Base-by-base conservation (phyloP, 2,888 invertebrate species). In the Chironomus tentans region DNA sequence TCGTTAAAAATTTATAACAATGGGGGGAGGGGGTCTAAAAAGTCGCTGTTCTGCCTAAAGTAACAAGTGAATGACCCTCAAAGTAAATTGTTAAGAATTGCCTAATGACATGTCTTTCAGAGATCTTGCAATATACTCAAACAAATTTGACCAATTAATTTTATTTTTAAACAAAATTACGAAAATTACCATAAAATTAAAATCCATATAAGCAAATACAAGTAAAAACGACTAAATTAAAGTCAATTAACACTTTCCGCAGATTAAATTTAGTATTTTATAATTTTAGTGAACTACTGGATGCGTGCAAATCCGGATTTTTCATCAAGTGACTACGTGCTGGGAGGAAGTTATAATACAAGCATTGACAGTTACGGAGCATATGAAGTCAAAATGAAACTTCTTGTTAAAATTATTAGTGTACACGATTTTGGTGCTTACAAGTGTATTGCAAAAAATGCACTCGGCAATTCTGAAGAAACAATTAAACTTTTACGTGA, bases 381-480 rank as follows among this genome's bases (percentile, higher is more conserved):
- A 22, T 92, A 91, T 85, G 91, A 91, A 82, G 89, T 92, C 77
- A 88, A 91, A 77, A 90, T 93, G 87, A 89, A 90, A 77, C 85
- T 93, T 76, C 90, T 88, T 68, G 88, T 93, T 79, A 86, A 88
- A 77, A 87, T 89, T 75, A 87, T 91, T 70, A 87, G 88, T 46
- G 84, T 85, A 72, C 84, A 86, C 10, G 92, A 92, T 84, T 92
- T 90, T 81, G 92, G 92, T 24, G 88, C 90, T 71, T 93, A 92
- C 84, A 91, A 91, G 83, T 93, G 93, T 83, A 88, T 92, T 78
- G 91, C 92, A 28, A 92, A 92, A 84, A 93, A 94, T 83, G 89
- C 91, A 1, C 84, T 93, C 22, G 93, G 93, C 7, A 91, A 92
- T 80, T 81, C 82, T 10, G 82, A 83, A 77, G 82, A 81, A 71